phyloP scores from a whole-genome alignment of 2,888 invertebrate genomes.

The Seira ritae region DNA sequence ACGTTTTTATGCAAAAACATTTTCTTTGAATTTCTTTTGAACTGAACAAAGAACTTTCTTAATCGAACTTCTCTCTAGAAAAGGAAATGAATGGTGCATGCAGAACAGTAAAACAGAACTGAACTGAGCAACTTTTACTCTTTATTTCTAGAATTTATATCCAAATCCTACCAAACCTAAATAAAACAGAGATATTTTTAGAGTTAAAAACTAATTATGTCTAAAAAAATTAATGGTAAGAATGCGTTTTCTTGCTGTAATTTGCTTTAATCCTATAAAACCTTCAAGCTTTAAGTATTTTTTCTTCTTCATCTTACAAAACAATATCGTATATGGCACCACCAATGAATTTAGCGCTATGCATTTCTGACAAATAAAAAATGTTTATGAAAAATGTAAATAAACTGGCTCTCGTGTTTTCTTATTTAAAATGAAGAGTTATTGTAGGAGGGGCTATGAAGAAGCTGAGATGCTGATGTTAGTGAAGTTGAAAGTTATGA shows the following conservation, averaged over 20 bases:
- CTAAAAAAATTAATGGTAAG: too few relatives aligned
- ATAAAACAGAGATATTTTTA: constrained; percentile 7
- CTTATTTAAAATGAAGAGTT: too few relatives aligned
- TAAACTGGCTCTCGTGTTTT: too few relatives aligned
- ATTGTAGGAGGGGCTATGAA: too few relatives aligned
- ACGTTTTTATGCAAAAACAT: background rate
- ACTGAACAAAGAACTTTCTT: background rate
- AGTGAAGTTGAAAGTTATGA: too few relatives aligned
- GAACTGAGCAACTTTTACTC: background rate
- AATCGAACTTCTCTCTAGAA: constrained; percentile 13
- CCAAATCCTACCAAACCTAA: too few relatives aligned
- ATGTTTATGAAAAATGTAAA: too few relatives aligned
- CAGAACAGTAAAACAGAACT: constrained; percentile 18
- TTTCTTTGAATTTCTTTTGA: too few relatives aligned
- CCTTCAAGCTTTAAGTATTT: background rate
- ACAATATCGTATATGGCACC: background rate
- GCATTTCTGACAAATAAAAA: too few relatives aligned
- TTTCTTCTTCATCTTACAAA: background rate
- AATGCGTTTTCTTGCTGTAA: constrained; percentile 12
- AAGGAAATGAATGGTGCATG: constrained; percentile 12
- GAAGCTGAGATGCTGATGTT: too few relatives aligned
- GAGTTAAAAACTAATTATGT: background rate
- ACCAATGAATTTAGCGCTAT: too few relatives aligned
- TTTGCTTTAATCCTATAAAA: constrained; percentile 5
- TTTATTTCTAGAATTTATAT: background rate